phyloP scores from a whole-genome alignment of 2,888 invertebrate genomes.

The Oxyscelio sp. region DNA sequence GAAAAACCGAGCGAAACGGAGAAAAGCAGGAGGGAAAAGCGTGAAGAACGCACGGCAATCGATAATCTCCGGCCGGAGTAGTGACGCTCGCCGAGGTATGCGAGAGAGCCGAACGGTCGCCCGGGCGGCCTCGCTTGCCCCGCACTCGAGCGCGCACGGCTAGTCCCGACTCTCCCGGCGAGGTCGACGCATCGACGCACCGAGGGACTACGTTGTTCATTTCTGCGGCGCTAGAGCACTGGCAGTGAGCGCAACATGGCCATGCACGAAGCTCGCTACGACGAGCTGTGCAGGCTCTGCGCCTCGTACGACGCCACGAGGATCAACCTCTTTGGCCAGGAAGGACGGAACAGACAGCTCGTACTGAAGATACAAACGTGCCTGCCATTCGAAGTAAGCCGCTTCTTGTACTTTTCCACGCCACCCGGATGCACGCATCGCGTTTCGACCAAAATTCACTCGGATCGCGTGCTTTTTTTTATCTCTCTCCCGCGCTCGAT shows the following conservation, averaged over 20 bases:
- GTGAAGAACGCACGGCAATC: no score
- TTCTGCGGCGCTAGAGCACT: conserved; percentile 26
- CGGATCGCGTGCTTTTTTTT: background rate
- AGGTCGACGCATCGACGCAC: conserved; percentile 68
- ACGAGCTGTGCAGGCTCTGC: conserved; percentile 89
- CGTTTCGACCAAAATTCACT: no score
- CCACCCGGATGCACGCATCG: background rate
- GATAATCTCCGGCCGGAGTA: no score
- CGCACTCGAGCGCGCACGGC: conserved; percentile 31
- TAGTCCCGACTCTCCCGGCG: conserved; percentile 53
- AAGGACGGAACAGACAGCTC: conserved; percentile 88
- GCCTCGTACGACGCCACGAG: conserved; percentile 89
- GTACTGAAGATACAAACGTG: conserved; percentile 89
- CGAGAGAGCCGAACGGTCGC: no score
- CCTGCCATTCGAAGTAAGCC: conserved; percentile 88
- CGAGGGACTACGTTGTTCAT: conserved; percentile 27
- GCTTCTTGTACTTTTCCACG: background rate
- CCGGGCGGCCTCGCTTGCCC: conserved; percentile 41
- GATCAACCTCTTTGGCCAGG: conserved; percentile 89
- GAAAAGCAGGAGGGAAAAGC: no score
- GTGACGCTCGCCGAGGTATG: no score
- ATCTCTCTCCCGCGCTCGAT: no score
- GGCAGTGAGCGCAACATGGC: conserved; percentile 73
- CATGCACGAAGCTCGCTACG: conserved; percentile 82
- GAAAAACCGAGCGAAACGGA: no score